phyloP scores from a whole-genome alignment of 2,888 invertebrate species.

The Iselma pallidipennis region DNA sequence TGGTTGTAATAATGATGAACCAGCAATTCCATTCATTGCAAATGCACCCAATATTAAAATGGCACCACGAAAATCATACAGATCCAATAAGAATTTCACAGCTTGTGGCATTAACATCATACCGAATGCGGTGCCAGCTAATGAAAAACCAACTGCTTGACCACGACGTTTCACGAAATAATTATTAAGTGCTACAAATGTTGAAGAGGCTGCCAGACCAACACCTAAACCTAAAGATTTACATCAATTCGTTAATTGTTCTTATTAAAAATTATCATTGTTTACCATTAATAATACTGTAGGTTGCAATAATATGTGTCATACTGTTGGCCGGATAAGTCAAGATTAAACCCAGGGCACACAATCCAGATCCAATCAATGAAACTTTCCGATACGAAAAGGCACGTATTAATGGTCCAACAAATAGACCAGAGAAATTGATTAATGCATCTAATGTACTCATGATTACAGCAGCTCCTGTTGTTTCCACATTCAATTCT shows the following conservation, averaged over 20 bases:
- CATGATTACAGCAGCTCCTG: conserved; percentile 75
- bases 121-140: conserved; percentile 80
- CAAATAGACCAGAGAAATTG: conserved; percentile 78
- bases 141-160: conserved; percentile 77
- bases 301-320: conserved; percentile 71
- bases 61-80: conserved; percentile 69
- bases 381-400: conserved; percentile 75
- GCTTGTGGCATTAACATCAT: conserved; percentile 81
- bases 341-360: conserved; percentile 67
- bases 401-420: conserved; percentile 75
- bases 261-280: conserved; percentile 20
- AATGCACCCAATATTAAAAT: conserved; percentile 70
- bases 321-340: conserved; percentile 73
- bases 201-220: conserved; percentile 74
- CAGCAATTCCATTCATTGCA: conserved; percentile 69
- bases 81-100: conserved; percentile 66
- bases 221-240: conserved; percentile 70
- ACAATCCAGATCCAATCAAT: conserved; percentile 67
- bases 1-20: conserved; percentile 70
- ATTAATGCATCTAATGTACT: conserved; percentile 76
- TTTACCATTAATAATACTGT: conserved; percentile 76
- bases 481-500: conserved; percentile 72
- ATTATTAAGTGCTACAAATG: conserved; percentile 78
- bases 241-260: neutral
- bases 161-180: conserved; percentile 77